Conservation (phyloP, 2,797 vertebrate genomes). For the Australoheros facetus region DNA sequence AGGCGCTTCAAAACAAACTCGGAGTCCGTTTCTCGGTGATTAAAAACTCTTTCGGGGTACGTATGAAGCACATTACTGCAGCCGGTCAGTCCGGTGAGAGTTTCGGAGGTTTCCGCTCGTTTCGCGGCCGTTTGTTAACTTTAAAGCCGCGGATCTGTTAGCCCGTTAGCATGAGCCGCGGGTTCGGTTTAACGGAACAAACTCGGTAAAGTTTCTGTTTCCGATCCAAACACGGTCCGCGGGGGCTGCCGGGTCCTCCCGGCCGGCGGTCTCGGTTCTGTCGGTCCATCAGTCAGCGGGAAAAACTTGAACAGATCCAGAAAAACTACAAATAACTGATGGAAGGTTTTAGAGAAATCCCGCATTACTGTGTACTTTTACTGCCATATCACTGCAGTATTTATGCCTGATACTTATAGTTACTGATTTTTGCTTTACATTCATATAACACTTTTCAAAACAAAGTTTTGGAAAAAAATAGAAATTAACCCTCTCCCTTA, state of each 20-base stretch:
- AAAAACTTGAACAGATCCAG: not conserved
- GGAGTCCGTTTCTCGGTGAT: not conserved
- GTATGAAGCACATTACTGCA: not conserved
- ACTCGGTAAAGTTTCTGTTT: not conserved
- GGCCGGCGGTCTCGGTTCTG: not conserved
- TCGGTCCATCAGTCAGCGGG: not conserved
- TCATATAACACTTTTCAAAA: not conserved
- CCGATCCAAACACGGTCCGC: not conserved
- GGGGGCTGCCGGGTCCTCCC: not conserved
- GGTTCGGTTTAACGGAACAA: not conserved
- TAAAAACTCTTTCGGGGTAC: not conserved
- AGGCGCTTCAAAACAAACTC: slow-evolving; percentile 2
- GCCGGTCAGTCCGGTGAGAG: too few relatives aligned
- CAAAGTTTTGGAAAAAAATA: not conserved
- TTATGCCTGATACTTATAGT: not conserved
- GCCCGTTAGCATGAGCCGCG: slow-evolving; percentile 16
- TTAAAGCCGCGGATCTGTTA: slow-evolving; percentile 9
- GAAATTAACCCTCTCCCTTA: too few relatives aligned
- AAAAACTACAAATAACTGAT: not conserved
- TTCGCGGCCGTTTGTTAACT: slow-evolving; percentile 30
- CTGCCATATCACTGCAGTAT: not conserved
- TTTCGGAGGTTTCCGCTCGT: fast-evolving
- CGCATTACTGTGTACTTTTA: not conserved
- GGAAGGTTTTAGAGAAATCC: not conserved
- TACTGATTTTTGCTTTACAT: not conserved